Conservation (phyloP, 2,113 vertebrate genomes). For the Candoia aspera region DNA sequence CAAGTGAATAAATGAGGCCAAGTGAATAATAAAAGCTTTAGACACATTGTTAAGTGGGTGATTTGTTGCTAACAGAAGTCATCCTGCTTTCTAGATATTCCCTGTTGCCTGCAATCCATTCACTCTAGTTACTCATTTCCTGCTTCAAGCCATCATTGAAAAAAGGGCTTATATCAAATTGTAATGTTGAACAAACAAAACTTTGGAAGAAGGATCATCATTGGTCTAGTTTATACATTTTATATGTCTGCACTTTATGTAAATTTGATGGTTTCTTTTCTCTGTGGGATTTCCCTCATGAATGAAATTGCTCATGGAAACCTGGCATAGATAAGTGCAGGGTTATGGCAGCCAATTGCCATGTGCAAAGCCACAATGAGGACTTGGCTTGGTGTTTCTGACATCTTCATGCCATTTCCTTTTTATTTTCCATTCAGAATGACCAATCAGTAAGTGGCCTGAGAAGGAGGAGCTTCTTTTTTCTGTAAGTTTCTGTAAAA, state of each 20-base stretch:
- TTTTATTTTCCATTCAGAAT: too few species aligned
- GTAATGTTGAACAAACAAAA: not conserved
- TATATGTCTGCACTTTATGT: not conserved
- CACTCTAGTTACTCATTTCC: not conserved
- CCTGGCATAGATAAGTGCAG: not conserved
- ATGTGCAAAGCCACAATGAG: not conserved
- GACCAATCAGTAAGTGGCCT: too few species aligned
- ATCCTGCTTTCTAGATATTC: not conserved
- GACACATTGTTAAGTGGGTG: not conserved
- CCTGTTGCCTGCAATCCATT: not conserved
- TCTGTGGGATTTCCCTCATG: not conserved
- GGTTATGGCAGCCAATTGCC: not conserved
- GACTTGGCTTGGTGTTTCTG: too few species aligned
- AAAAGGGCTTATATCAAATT: not conserved
- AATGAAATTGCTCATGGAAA: not conserved
- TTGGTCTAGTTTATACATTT: not conserved
- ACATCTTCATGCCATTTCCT: too few species aligned
- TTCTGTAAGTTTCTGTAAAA: too few species aligned
- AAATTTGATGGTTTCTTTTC: not conserved
- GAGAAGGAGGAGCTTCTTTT: too few species aligned
- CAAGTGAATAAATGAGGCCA: too few species aligned
- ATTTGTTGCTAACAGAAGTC: not conserved
- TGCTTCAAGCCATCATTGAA: not conserved
- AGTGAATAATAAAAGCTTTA: too few species aligned
- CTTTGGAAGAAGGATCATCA: not conserved